Conservation (phyloP, 2,888 invertebrate species). For the Glyphotaelius pellucidus region DNA sequence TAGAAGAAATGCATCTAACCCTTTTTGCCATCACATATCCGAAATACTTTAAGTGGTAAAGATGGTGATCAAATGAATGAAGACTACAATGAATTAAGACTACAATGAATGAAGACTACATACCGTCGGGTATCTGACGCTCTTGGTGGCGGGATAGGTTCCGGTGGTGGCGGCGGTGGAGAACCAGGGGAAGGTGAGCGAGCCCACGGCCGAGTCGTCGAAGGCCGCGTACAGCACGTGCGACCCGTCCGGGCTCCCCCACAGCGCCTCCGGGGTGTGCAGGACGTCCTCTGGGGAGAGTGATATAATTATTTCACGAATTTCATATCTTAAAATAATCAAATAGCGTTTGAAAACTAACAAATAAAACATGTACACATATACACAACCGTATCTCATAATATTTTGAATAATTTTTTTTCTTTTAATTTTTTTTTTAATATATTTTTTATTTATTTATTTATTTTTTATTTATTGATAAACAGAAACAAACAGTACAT, state of each 20-base stretch:
- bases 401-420: too few relatives aligned
- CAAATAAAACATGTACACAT: too few relatives aligned
- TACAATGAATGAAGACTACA: slow-evolving; percentile 66
- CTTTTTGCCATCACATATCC: neutral
- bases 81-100: too few relatives aligned
- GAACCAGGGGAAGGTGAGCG: slow-evolving; percentile 89
- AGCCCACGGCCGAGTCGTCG: slow-evolving; percentile 88
- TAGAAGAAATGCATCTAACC: too few relatives aligned
- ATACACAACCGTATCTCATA: too few relatives aligned
- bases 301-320: neutral
- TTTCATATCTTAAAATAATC: too few relatives aligned
- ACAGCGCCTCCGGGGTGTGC: slow-evolving; percentile 87
- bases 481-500: too few relatives aligned
- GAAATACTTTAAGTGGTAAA: neutral
- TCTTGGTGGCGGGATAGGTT: slow-evolving; percentile 87
- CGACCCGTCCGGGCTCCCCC: slow-evolving; percentile 90
- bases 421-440: too few relatives aligned
- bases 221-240: slow-evolving; percentile 91
- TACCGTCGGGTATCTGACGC: slow-evolving; percentile 91
- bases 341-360: too few relatives aligned
- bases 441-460: too few relatives aligned
- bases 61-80: neutral
- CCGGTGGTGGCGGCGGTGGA: slow-evolving; percentile 80
- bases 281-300: slow-evolving; percentile 88
- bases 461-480: too few relatives aligned